These are phyloP conservation scores for Dryocosmus kuriphilus DNA, from an alignment of 2,888 invertebrate species.

Conservation along the genomic window DNA sequence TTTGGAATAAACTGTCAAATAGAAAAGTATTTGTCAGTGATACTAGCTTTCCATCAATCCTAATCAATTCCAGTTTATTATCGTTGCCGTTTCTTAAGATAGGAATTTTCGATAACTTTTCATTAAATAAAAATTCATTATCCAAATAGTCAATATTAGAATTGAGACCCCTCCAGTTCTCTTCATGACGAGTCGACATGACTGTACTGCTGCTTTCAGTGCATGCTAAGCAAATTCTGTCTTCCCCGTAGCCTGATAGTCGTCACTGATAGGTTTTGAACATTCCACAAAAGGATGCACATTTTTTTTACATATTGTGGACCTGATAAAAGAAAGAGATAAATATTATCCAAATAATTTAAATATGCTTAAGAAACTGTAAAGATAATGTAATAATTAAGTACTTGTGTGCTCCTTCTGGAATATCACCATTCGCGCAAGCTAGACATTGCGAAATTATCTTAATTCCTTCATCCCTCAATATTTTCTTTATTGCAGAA, in stretches of 20 bases:
- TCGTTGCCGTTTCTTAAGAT: constrained; percentile 37
- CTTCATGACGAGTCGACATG: constrained; percentile 1
- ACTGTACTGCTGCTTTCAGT: background rate
- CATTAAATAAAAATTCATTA: constrained; percentile 31
- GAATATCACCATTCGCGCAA: background rate
- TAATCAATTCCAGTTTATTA: background rate
- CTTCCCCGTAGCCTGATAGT: constrained; percentile 38
- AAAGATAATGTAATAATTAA: no score
- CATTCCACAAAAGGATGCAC: constrained; percentile 40
- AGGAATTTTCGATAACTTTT: constrained; percentile 23
- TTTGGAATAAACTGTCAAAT: constrained; percentile 40
- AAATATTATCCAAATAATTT: no score
- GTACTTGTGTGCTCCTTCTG: background rate
- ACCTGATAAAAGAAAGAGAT: no score
- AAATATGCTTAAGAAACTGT: no score
- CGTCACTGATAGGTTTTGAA: constrained; percentile 15
- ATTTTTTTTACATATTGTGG: background rate
- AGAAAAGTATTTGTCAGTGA: constrained; percentile 29
- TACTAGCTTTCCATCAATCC: constrained; percentile 11
- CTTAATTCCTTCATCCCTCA: background rate
- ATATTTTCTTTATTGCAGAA: background rate
- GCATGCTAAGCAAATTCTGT: constrained; percentile 19
- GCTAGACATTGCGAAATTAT: background rate
- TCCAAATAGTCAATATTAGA: constrained; percentile 28
- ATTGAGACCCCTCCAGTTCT: constrained; percentile 29